A percentile compares a stretch with the other conserved stretches of the same genome.
Evolutionary conservation across 2,113 vertebrate genomes (phyloP).

Genomic region (Tonatia bakeri): DNA sequence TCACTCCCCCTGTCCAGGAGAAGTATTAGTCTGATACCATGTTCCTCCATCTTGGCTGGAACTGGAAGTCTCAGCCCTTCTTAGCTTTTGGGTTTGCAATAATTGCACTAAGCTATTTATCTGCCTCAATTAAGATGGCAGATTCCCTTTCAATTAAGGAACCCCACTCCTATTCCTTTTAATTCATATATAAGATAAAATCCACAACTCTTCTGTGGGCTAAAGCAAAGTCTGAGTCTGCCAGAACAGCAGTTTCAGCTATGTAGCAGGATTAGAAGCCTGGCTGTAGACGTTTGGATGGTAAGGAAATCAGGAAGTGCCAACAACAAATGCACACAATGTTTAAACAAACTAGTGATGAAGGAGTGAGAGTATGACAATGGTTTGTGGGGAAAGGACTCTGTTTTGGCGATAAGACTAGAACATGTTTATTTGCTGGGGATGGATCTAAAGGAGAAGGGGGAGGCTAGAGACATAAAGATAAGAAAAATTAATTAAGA

Average conservation of each 20-base stretch:
- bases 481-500: neutral
- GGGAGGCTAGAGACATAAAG: neutral
- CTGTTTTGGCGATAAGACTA: neutral
- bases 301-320: neutral
- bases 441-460: neutral
- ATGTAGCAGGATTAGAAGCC: neutral
- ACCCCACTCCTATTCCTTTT: neutral
- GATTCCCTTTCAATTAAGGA: neutral
- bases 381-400: neutral
- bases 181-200: neutral
- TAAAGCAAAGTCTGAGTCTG: neutral
- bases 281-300: neutral
- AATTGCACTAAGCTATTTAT: neutral
- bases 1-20: neutral
- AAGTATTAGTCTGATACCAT: neutral
- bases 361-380: neutral
- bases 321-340: neutral
- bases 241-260: neutral
- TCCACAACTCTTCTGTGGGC: neutral
- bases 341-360: neutral
- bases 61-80: neutral
- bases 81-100: neutral
- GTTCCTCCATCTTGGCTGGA: neutral
- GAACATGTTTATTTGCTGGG: neutral
- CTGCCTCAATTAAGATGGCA: neutral